These are phyloP conservation scores for Zonotrichia leucophrys DNA, from an alignment of 2,113 vertebrate species.

Conservation along the genomic window DNA sequence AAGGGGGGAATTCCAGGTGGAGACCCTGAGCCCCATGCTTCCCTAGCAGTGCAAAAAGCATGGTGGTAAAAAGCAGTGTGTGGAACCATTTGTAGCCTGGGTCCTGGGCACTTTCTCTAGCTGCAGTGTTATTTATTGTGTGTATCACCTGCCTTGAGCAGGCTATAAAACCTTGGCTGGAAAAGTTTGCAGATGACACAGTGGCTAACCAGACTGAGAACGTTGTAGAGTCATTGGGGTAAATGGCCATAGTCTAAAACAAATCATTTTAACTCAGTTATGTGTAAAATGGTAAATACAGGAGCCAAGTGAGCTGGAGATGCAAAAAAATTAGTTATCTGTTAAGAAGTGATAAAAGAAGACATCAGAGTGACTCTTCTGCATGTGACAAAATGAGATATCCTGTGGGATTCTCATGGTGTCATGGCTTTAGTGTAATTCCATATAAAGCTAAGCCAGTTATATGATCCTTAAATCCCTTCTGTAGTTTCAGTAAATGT, in stretches of 20 bases:
- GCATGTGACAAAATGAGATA: not conserved
- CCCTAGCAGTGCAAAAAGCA: not conserved
- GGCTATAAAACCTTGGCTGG: not conserved
- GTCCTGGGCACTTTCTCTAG: not conserved
- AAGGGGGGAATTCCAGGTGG: not conserved
- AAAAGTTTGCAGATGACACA: constrained; percentile 15
- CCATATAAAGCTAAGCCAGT: not conserved
- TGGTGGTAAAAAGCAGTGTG: not conserved
- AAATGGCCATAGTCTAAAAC: not conserved
- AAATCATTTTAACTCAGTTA: not conserved
- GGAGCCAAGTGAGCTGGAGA: not conserved
- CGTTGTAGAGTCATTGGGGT: not conserved
- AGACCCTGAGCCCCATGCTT: not conserved
- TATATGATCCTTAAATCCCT: not conserved
- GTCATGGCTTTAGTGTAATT: not conserved
- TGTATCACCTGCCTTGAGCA: not conserved
- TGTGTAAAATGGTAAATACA: not conserved
- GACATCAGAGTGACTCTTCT: not conserved
- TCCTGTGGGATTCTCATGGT: not conserved
- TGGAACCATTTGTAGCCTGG: not conserved
- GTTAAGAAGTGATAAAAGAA: not conserved
- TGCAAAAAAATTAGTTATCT: not conserved
- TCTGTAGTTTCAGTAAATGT: not conserved
- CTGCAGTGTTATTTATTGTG: not conserved
- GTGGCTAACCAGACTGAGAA: not conserved